A percentile compares a stretch with the other conserved stretches of the same genome.
These are phyloP conservation scores for Cepaea nemoralis DNA, from an alignment of 1,140 invertebrate genomes.

Conservation along the genomic window DNA sequence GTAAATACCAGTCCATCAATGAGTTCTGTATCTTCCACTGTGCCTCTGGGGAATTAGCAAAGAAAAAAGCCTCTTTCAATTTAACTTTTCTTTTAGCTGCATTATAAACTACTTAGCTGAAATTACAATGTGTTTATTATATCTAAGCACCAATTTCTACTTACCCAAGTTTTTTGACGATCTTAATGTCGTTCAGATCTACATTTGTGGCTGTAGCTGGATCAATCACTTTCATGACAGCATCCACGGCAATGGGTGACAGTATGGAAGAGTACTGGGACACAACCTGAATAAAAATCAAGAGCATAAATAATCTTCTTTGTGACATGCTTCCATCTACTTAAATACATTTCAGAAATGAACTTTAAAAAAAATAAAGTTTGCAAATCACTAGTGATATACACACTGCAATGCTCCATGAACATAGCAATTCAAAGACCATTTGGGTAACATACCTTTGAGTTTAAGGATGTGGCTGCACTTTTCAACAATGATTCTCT, in stretches of 20 bases:
- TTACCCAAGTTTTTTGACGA: conserved; percentile 92
- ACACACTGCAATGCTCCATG: background rate
- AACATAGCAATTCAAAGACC: too few species aligned
- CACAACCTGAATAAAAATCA: conserved; percentile 80
- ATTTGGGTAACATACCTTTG: conserved; percentile 81
- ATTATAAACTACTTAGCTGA: too few species aligned
- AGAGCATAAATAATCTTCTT: background rate
- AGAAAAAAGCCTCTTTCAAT: background rate
- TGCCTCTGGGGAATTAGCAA: conserved; percentile 77
- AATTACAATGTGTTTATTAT: too few species aligned
- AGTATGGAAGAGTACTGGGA: conserved; percentile 95
- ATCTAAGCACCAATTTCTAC: too few species aligned
- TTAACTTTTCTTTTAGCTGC: too few species aligned
- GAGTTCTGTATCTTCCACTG: conserved; percentile 97
- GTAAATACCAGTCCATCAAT: conserved; percentile 95
- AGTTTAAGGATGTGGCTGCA: conserved; percentile 97
- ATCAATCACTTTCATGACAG: conserved; percentile 89
- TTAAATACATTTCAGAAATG: background rate
- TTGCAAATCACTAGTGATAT: too few species aligned
- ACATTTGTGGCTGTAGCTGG: conserved; percentile 78
- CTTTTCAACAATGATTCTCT: conserved; percentile 90
- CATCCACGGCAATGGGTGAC: conserved; percentile 96
- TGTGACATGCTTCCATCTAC: background rate
- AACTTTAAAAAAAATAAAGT: background rate
- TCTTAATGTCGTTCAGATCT: conserved; percentile 89